These are phyloP conservation scores for Drosophila kepulauana DNA, from an alignment of 1,140 invertebrate genomes.

Conservation along the genomic window DNA sequence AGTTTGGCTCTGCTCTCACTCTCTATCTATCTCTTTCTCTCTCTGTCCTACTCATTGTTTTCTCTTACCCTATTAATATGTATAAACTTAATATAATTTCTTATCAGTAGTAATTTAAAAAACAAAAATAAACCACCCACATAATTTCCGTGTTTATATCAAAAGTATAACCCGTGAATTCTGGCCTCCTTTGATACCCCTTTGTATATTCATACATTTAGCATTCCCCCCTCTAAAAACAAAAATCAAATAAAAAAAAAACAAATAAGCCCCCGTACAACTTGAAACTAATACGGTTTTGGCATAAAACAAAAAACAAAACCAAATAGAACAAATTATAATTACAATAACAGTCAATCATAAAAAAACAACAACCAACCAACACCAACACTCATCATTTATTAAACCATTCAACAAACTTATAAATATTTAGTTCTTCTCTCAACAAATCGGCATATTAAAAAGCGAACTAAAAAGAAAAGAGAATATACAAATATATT, in stretches of 20 bases:
- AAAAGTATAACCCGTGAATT: conserved; percentile 26
- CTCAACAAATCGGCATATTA: conserved; percentile 31
- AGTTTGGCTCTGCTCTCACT: conserved; percentile 19
- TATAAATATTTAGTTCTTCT: conserved; percentile 26
- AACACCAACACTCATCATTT: conserved; percentile 49
- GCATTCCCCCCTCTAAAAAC: conserved; percentile 40
- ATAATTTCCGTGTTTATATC: conserved; percentile 21
- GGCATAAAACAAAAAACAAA: conserved; percentile 32
- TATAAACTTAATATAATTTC: conserved; percentile 42
- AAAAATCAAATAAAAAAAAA: conserved; percentile 30
- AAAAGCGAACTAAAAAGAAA: conserved; percentile 4
- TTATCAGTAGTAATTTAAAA: conserved; percentile 7
- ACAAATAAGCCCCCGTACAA: conserved; percentile 30
- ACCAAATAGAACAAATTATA: conserved; percentile 30
- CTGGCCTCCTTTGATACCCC: conserved; percentile 15
- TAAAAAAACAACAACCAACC: conserved; percentile 38
- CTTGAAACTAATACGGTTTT: conserved; percentile 69
- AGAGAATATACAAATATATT: conserved; percentile 15
- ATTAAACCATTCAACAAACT: conserved; percentile 42
- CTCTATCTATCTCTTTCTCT: conserved; percentile 18
- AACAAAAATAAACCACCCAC: not conserved
- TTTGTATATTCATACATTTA: conserved; percentile 39
- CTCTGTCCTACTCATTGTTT: conserved; percentile 15
- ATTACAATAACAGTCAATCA: conserved; percentile 22
- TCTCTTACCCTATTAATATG: conserved; percentile 25